Conservation (phyloP, 35 echinoderm and acorn worm species). For the Anneissia japonica region DNA sequence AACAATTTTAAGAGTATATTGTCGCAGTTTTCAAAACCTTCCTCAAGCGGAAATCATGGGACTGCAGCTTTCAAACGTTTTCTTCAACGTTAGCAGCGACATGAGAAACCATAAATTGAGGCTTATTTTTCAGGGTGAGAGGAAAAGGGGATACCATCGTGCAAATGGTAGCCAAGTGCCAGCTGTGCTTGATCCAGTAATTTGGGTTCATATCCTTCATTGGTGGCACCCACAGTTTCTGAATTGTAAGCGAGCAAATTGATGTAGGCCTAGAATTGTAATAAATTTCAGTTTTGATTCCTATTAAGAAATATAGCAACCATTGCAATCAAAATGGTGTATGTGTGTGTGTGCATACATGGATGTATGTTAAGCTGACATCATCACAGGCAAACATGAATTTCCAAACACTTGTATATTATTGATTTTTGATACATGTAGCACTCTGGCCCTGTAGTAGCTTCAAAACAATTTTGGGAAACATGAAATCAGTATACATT, state of each 20-base stretch:
- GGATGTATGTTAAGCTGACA: too few species aligned
- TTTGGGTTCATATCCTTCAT: constrained; percentile 7
- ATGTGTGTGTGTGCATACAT: too few species aligned
- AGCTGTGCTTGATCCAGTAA: constrained; percentile 15
- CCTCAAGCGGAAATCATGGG: constrained; percentile 28
- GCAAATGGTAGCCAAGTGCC: neutral
- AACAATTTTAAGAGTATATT: constrained; percentile 12
- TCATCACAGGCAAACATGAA: too few species aligned
- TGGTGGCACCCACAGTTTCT: constrained; percentile 40
- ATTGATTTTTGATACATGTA: too few species aligned
- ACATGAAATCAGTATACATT: too few species aligned
- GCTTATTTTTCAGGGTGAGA: constrained; percentile 1
- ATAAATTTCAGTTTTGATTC: too few species aligned
- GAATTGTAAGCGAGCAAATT: neutral
- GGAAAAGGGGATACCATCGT: neutral
- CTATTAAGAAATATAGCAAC: too few species aligned
- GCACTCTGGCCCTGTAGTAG: too few species aligned
- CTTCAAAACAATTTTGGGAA: too few species aligned
- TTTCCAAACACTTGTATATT: too few species aligned
- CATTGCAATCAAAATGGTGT: too few species aligned
- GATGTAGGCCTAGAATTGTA: too few species aligned
- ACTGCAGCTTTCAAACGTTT: neutral
- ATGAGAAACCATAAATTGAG: constrained; percentile 22
- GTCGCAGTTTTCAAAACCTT: constrained; percentile 18
- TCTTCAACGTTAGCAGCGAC: constrained; percentile 12